Percentiles rank a stretch among this genome's conserved stretches.
phyloP scores from a whole-genome alignment of 92 coral and sea anemone species.

The Desmophyllum pertusum region DNA sequence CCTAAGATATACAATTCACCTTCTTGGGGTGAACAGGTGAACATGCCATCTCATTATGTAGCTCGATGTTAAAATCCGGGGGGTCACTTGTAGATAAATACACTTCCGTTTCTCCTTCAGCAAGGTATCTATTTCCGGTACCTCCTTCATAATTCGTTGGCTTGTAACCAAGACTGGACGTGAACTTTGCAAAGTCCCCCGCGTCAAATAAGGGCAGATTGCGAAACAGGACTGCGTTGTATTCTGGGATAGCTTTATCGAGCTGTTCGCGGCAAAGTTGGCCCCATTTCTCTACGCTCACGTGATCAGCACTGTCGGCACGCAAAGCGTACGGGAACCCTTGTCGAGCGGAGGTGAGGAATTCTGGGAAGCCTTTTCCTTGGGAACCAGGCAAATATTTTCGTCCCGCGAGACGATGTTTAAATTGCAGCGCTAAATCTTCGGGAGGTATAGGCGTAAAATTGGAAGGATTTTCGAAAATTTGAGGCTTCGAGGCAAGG shows the following conservation, averaged over 20 bases:
- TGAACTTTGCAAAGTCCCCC: conserved; percentile 53
- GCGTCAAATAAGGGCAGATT: conserved; percentile 59
- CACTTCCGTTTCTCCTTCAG: conserved; percentile 54
- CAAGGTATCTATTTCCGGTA: conserved; percentile 71
- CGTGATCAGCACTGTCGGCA: conserved; percentile 35
- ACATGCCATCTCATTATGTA: conserved; percentile 91
- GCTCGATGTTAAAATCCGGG: conserved; percentile 66
- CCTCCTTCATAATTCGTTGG: conserved; percentile 78
- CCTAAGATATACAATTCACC: conserved; percentile 51
- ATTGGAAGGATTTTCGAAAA: conserved; percentile 31
- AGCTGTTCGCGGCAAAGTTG: conserved; percentile 62
- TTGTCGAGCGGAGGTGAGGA: conserved; percentile 64
- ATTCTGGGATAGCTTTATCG: conserved; percentile 56
- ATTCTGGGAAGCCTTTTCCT: conserved; percentile 71
- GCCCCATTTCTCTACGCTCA: conserved; percentile 58
- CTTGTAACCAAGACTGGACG: conserved; percentile 63
- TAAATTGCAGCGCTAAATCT: conserved; percentile 58
- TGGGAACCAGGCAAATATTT: conserved; percentile 77
- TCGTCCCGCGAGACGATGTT: conserved; percentile 69
- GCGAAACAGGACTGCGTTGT: conserved; percentile 76
- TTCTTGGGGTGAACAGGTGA: conserved; percentile 79
- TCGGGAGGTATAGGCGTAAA: conserved; percentile 52
- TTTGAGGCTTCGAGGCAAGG: conserved; percentile 25
- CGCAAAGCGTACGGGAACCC: conserved; percentile 69
- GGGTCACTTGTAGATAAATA: conserved; percentile 80